Evolutionary conservation across 2,113 vertebrate species (phyloP).

Genomic region (Grantiella picta): DNA sequence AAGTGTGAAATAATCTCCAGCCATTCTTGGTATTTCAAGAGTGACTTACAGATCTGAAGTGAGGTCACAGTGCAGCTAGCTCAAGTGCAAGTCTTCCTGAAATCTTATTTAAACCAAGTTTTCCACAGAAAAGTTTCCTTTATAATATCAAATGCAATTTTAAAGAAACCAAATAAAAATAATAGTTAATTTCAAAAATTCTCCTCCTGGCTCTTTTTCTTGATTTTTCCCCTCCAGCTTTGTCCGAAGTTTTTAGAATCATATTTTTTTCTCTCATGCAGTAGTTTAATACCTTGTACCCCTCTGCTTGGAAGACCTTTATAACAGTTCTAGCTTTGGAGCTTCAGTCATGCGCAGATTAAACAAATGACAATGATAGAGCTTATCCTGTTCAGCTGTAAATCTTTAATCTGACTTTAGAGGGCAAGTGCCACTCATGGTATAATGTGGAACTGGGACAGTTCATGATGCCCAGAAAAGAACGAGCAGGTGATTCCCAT

Average conservation of each 20-base stretch:
- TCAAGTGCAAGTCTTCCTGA: neutral
- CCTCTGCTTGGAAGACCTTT: neutral
- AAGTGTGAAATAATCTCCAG: neutral
- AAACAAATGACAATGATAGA: neutral
- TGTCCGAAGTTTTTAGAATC: neutral
- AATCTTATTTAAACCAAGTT: neutral
- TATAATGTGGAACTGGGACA: neutral
- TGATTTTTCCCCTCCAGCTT: neutral
- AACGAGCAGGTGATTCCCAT: neutral
- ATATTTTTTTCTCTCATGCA: neutral
- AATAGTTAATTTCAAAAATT: neutral
- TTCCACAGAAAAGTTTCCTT: neutral
- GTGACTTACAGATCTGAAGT: neutral
- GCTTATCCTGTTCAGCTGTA: neutral
- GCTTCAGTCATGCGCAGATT: neutral
- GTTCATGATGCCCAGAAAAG: neutral
- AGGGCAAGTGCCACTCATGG: neutral
- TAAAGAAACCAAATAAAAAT: neutral
- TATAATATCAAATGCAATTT: neutral
- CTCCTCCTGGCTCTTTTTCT: neutral
- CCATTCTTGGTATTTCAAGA: neutral
- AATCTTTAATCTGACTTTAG: slow-evolving; percentile 33
- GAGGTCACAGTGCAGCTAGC: neutral
- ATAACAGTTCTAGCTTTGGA: neutral
- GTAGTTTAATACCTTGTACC: neutral